Evolutionary conservation across 1,140 invertebrate genomes (phyloP), one percentile per base, ranked within the genome.

Genomic region (Phymastichus coffea): DNA sequence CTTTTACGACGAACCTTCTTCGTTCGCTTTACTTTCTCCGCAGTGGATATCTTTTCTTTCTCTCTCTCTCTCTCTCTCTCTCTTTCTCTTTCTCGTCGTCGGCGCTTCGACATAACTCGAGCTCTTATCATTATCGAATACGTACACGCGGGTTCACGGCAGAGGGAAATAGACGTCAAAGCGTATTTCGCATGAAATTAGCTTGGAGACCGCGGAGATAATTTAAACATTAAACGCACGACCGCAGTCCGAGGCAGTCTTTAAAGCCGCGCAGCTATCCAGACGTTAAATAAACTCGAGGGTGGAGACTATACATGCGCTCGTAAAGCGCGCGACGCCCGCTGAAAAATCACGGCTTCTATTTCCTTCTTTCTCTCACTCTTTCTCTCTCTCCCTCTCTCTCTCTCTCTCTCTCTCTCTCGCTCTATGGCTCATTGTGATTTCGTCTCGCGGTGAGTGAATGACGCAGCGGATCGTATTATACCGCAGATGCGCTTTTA

Each of bases 401-500:
- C 15, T 20, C 20, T 37, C 51, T 14, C 23, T 40, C 37, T 28
- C 22, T 20, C 15, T 3, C 30, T 26, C 35, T 44, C 37, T 17
- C 44, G 10, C 35, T 10, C 26, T 54, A 35, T 20, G 25, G 52
- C 30, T 22, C 33, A 35, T 43, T 33, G 30, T 55, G 12, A 17
- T 44, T 44, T 44, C 19, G 26, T 44, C 17, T 44, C 40, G 40
- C 28, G 40, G n/a, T n/a, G n/a, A n/a, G n/a, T n/a, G n/a, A n/a
- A n/a, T n/a, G n/a, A n/a, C n/a, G n/a, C n/a, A n/a, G n/a, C n/a
- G n/a, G n/a, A n/a, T n/a, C n/a, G n/a, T n/a, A n/a, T n/a, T n/a
- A 30, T 25, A 4, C 51, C 22, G 17, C 28, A 55, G 40, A 28
- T 44, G 52, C 15, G 6, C n/a, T 14, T 15, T 17, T 30, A 9